A percentile compares a stretch with the other conserved stretches of the same genome.
phyloP scores from a whole-genome alignment of 1,140 invertebrate species.

The Drosophila melanica region DNA sequence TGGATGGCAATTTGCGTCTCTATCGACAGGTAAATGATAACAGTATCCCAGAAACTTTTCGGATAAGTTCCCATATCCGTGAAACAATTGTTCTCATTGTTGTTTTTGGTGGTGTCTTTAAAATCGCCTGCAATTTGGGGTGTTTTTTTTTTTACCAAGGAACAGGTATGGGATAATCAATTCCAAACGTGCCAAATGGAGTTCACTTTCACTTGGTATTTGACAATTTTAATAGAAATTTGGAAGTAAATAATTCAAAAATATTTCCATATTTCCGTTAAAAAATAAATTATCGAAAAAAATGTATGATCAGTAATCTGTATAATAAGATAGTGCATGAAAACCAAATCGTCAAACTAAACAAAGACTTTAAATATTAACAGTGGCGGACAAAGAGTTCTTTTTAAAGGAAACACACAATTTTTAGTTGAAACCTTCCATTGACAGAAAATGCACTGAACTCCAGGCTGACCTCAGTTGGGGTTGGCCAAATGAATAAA shows the following conservation, averaged over 20 bases:
- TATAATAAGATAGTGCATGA: background rate
- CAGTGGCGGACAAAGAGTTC: conserved; percentile 20
- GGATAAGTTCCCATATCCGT: conserved; percentile 19
- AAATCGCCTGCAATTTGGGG: conserved; percentile 71
- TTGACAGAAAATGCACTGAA: conserved; percentile 21
- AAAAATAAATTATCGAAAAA: background rate
- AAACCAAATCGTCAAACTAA: background rate
- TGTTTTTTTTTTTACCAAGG: conserved; percentile 65
- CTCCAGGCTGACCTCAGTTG: conserved; percentile 34
- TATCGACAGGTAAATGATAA: conserved; percentile 30
- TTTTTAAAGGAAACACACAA: conserved; percentile 13
- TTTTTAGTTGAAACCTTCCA: conserved; percentile 21
- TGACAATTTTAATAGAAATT: background rate
- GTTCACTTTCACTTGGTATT: conserved; percentile 30
- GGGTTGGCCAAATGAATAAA: conserved; percentile 28
- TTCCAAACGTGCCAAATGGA: conserved; percentile 46
- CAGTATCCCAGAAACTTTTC: conserved; percentile 4
- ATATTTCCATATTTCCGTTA: background rate
- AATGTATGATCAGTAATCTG: background rate
- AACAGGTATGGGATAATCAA: conserved; percentile 80
- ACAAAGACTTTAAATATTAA: conserved; percentile 13
- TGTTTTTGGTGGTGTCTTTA: conserved; percentile 73
- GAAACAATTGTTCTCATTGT: conserved; percentile 37
- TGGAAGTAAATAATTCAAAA: background rate
- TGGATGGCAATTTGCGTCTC: conserved; percentile 9